Evolutionary conservation across 2,113 vertebrate species (phyloP).

Genomic region (Aplodontia rufa): DNA sequence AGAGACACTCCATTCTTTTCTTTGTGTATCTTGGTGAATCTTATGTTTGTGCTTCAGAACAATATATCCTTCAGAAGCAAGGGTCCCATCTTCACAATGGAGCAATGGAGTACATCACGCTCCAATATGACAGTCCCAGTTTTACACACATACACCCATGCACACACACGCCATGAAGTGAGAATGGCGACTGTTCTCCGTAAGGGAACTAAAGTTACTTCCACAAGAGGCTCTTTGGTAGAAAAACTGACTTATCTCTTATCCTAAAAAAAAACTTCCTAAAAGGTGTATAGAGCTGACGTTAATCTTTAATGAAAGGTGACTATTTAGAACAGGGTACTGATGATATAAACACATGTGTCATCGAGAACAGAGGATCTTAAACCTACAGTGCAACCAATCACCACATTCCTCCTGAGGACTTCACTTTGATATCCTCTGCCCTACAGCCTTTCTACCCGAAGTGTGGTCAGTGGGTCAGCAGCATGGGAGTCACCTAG

Average conservation of each 20-base stretch:
- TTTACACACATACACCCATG: not conserved
- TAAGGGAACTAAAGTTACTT: not conserved
- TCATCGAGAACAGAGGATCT: not conserved
- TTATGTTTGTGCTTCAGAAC: not conserved
- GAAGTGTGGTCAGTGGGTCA: not conserved
- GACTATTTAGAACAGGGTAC: not conserved
- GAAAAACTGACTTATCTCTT: not conserved
- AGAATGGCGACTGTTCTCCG: not conserved
- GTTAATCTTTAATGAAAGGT: not conserved
- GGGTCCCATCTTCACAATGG: not conserved
- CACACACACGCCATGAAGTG: not conserved
- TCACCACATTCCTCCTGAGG: not conserved
- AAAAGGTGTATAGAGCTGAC: not conserved
- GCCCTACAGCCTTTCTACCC: not conserved
- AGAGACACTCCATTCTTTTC: not conserved
- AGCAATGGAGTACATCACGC: not conserved
- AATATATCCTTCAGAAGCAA: not conserved
- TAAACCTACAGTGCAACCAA: not conserved
- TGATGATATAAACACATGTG: not conserved
- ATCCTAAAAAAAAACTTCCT: not conserved
- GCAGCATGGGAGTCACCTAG: not conserved
- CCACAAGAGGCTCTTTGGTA: not conserved
- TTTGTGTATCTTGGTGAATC: not conserved
- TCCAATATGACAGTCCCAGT: not conserved
- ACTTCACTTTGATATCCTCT: not conserved